Evolutionary conservation across 2,888 invertebrate species (phyloP).

Genomic region (Rhamnusium bicolor): DNA sequence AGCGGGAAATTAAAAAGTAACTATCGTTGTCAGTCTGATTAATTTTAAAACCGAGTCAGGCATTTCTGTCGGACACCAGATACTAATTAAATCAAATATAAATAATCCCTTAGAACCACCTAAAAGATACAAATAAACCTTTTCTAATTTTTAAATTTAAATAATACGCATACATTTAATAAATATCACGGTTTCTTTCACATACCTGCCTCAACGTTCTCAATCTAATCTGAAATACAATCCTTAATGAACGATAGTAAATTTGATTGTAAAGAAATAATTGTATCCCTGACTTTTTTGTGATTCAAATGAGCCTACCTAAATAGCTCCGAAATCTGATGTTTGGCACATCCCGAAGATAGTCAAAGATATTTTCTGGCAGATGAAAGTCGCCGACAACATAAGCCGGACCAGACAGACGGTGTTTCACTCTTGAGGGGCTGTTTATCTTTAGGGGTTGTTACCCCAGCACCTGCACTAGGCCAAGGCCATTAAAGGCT

Average conservation of each 20-base stretch:
- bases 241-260: background rate
- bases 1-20: too few relatives aligned
- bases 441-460: conserved; percentile 51
- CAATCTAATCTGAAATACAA: background rate
- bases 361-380: background rate
- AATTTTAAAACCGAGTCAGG: too few relatives aligned
- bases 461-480: conserved; percentile 57
- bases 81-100: too few relatives aligned
- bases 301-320: conserved; percentile 14
- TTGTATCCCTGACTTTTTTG: background rate
- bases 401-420: conserved; percentile 19
- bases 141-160: too few relatives aligned
- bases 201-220: background rate
- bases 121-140: too few relatives aligned
- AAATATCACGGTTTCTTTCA: background rate
- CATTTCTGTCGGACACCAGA: too few relatives aligned
- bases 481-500: conserved; percentile 53
- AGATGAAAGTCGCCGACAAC: conserved; percentile 30
- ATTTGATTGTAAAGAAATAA: background rate
- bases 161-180: too few relatives aligned
- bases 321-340: conserved; percentile 1
- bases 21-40: too few relatives aligned
- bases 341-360: background rate
- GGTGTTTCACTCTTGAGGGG: conserved; percentile 26
- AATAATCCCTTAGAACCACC: too few relatives aligned